These are phyloP conservation scores for Maconellicoccus hirsutus DNA, from an alignment of 1,140 invertebrate species.

Conservation along the genomic window DNA sequence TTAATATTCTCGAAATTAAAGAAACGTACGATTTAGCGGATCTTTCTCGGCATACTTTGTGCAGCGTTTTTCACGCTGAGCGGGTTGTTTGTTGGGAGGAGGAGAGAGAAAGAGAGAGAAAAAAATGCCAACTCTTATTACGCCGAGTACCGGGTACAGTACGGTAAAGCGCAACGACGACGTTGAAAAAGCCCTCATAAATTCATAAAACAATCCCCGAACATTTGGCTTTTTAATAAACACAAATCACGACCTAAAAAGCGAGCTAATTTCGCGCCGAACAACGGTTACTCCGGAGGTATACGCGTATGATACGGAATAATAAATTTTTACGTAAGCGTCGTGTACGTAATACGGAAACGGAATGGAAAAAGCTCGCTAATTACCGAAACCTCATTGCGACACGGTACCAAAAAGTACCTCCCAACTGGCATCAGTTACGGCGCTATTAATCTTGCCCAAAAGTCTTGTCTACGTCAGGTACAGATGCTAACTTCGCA, in stretches of 20 bases:
- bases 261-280: neutral
- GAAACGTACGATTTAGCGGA: too few relatives aligned
- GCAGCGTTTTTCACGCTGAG: too few relatives aligned
- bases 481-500: slow-evolving; percentile 17
- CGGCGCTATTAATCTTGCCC: slow-evolving; percentile 14
- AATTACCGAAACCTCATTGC: neutral
- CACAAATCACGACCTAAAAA: neutral
- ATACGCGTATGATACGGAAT: neutral
- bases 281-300: neutral
- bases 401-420: neutral
- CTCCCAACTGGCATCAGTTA: slow-evolving; percentile 1
- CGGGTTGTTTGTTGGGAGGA: too few relatives aligned
- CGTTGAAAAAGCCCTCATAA: neutral
- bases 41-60: too few relatives aligned
- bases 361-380: neutral
- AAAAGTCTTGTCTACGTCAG: slow-evolving; percentile 21
- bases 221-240: slow-evolving; percentile 1
- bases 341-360: neutral
- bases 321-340: neutral
- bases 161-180: too few relatives aligned
- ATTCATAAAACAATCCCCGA: neutral
- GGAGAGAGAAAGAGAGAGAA: too few relatives aligned
- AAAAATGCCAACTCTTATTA: too few relatives aligned
- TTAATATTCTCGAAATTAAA: too few relatives aligned
- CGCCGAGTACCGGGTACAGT: too few relatives aligned